These are phyloP conservation scores for Orgyia antiqua DNA, from an alignment of 2,888 invertebrate genomes.

Conservation along the genomic window DNA sequence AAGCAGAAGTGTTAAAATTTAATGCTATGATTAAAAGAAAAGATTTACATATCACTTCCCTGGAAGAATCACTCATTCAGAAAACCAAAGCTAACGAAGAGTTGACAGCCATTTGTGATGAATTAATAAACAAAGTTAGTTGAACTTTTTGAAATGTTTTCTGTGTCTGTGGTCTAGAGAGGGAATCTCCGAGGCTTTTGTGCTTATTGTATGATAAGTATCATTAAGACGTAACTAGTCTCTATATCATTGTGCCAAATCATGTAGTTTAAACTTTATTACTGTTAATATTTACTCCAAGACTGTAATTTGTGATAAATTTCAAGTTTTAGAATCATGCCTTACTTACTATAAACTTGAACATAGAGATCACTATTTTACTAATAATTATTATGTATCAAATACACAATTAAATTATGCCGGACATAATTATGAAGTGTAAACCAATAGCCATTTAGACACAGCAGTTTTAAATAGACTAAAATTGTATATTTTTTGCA, in stretches of 20 bases:
- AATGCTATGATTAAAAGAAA: conserved; percentile 92
- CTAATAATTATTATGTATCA: conserved; percentile 14
- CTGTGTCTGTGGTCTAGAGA: conserved; percentile 43
- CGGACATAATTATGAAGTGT: conserved; percentile 43
- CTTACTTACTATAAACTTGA: background rate
- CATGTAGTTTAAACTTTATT: conserved; percentile 36
- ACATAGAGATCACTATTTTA: no score
- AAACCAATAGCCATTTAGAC: conserved; percentile 14
- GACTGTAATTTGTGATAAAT: conserved; percentile 64
- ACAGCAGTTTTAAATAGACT: conserved; percentile 16
- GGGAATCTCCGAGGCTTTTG: conserved; percentile 47
- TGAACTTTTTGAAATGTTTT: conserved; percentile 38
- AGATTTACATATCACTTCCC: conserved; percentile 89
- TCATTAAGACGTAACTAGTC: conserved; percentile 47
- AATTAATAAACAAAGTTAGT: conserved; percentile 84
- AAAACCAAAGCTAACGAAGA: conserved; percentile 94
- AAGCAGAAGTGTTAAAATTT: conserved; percentile 89
- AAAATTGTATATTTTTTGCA: conserved; percentile 37
- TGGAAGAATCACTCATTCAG: conserved; percentile 90
- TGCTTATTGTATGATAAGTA: conserved; percentile 55
- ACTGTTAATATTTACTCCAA: conserved; percentile 38
- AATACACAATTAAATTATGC: conserved; percentile 52
- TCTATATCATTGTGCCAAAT: conserved; percentile 53
- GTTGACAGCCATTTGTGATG: conserved; percentile 94
- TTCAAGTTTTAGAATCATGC: conserved; percentile 22